Conservation (phyloP, 1,140 invertebrate genomes). For the Doryteuthis pealeii region DNA sequence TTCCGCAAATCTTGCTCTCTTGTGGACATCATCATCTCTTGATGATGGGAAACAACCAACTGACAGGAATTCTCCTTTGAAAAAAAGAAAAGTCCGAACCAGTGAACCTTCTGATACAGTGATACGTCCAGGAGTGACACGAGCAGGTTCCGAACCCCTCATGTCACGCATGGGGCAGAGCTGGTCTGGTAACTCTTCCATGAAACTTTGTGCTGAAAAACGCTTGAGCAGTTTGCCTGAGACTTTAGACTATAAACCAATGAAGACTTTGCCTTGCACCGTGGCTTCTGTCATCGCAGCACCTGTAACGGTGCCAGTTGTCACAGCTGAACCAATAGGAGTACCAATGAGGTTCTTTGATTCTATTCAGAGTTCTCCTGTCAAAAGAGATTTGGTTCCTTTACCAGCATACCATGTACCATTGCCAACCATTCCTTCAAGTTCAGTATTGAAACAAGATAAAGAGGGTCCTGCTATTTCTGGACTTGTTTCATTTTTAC, state of each 20-base stretch:
- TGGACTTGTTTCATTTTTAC: no score
- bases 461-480: background rate
- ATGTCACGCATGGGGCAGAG: slow-evolving; percentile 1
- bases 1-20: background rate
- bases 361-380: background rate
- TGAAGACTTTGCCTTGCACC: background rate
- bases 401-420: background rate
- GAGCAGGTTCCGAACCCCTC: slow-evolving; percentile 4
- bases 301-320: slow-evolving; percentile 30
- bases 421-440: background rate
- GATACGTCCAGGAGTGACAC: background rate
- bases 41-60: background rate
- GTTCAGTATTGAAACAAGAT: background rate
- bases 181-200: background rate
- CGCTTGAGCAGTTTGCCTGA: background rate
- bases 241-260: background rate
- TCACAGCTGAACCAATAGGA: slow-evolving; percentile 25
- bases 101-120: background rate
- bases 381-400: background rate
- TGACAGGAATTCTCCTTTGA: slow-evolving; percentile 9
- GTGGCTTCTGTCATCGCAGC: background rate
- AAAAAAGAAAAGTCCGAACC: slow-evolving; percentile 7
- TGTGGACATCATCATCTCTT: background rate
- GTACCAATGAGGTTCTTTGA: background rate
- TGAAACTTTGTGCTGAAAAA: background rate